Base-by-base conservation (phyloP, 2,797 vertebrate genomes). In the Gobio occitaniae region DNA sequence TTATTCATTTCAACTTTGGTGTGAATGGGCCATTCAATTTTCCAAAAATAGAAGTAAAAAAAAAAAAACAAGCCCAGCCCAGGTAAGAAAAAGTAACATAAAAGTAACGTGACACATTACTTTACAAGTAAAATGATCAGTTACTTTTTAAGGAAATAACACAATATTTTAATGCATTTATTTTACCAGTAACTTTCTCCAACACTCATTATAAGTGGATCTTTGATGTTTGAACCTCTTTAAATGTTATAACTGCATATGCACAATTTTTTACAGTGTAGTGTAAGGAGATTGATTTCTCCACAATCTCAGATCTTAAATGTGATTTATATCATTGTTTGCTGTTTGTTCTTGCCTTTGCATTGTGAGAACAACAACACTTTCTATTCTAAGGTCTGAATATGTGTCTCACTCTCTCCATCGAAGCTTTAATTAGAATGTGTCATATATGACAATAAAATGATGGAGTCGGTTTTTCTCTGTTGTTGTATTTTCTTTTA, bases 381-480 rank as follows among this genome's bases (percentile, higher is more conserved):
- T 65, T 72, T 80, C 32, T 63, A 66, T 52, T 76, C 65, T 41
- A 77, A 76, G 75, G 47, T 32, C 32, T 10, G 50, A 65, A 36
- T 54, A 74, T 78, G 56, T 85, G 71, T 15, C 11, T 74, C 54
- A 82, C 47, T 52, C n/a, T 77, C 72, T 80, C 65, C 47, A 81
- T 65, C 11, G 70, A 78, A 52, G 54, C 29, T 38, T 84, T 81
- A 59, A 63, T 86, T 86, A 83, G 76, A 80, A 84, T 54, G 68
- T 81, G 71, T 84, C 88, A 84, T 69, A 80, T 69, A 78, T 84
- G n/a, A 56, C 21, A 54, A 80, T 76, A 3, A 72, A 87, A 84
- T 70, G 70, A 38, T 56, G n/a, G 66, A 56, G 44, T 75, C 48
- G n/a, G 17, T 59, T 88, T 75, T n/a, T 86, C 36, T 86, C n/a